Evolutionary conservation across 2,797 vertebrate genomes (phyloP), one percentile per base, ranked within the genome.

Genomic region (Sebastes umbrosus): DNA sequence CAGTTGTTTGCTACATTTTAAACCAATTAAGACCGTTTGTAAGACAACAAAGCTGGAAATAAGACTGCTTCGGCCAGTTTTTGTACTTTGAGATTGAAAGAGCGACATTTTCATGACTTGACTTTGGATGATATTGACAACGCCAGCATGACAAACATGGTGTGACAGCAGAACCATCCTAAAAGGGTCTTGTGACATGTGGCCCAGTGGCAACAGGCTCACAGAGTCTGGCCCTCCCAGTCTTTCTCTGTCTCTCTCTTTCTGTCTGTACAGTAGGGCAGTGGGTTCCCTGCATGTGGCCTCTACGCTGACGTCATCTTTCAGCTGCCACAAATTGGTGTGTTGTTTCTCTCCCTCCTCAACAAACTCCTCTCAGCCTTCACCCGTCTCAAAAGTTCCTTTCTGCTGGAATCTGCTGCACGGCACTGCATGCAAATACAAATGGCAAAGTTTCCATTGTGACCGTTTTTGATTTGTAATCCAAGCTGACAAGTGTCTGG

Each of bases 271-370:
- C 65, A 79, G 85, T 80, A 46, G 80, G 75, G 34, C 73, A 88
- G 73, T 85, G 83, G 85, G 79, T 63, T 78, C 75, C 84, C 74
- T 83, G 83, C 74, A 87, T 75, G 90, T 85, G 88, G 86, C 86
- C 89, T 86, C 86, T 43, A 66, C 69, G 62, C 83, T 85, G 88
- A 92, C 76, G 83, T 90, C 88, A 88, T 85, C 52, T 79, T 75
- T 84, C 81, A 76, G 77, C 77, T 73, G 79, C 70, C 76, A 87
- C 80, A 89, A 78, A 87, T 88, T 71, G 55, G 34, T 55, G 72
- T 86, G 86, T 88, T 90, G 87, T 92, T 88, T 85, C 73, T 62
- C 69, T 77, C 36, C 84, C 89, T 81, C 87, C 88, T 88, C 87
- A 77, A 73, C 84, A 88, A 84, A 90, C 84, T 91, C 84, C 84